These are phyloP conservation scores for Bergia puertoricense DNA, from an alignment of 92 coral and sea anemone species.

Conservation along the genomic window DNA sequence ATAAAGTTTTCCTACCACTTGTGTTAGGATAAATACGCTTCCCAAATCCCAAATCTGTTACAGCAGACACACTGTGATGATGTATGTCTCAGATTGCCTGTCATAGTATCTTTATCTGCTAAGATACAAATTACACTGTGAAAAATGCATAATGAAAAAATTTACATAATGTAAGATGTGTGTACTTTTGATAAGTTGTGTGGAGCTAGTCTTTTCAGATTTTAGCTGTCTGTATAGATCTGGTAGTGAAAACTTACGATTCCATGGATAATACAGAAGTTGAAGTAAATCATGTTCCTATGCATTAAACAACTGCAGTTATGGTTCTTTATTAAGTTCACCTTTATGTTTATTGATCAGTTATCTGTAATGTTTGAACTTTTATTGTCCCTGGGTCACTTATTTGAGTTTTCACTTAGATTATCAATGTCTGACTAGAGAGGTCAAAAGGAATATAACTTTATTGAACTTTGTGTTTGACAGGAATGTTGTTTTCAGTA, in stretches of 20 bases:
- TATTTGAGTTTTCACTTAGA: background rate
- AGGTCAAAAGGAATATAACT: background rate
- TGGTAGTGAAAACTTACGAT: background rate
- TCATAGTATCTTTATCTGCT: background rate
- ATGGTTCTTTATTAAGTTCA: background rate
- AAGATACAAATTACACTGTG: constrained; percentile 16
- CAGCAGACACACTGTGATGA: constrained; percentile 19
- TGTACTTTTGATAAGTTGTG: background rate
- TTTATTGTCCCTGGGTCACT: background rate
- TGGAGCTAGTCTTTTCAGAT: background rate
- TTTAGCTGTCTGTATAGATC: background rate
- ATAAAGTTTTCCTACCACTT: background rate
- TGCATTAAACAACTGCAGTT: background rate
- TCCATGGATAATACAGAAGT: background rate
- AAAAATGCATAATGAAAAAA: background rate
- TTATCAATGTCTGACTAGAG: background rate
- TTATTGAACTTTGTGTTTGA: too few species aligned
- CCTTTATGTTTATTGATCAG: background rate
- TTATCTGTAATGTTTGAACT: constrained; percentile 7
- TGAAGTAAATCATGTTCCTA: background rate
- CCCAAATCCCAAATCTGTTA: background rate
- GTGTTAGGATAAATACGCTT: background rate
- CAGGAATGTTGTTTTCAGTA: too few species aligned
- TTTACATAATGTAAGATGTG: background rate
- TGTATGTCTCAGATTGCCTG: constrained; percentile 22